Evolutionary conservation across 2,113 vertebrate genomes (phyloP).

Genomic region (Ochotona princeps): DNA sequence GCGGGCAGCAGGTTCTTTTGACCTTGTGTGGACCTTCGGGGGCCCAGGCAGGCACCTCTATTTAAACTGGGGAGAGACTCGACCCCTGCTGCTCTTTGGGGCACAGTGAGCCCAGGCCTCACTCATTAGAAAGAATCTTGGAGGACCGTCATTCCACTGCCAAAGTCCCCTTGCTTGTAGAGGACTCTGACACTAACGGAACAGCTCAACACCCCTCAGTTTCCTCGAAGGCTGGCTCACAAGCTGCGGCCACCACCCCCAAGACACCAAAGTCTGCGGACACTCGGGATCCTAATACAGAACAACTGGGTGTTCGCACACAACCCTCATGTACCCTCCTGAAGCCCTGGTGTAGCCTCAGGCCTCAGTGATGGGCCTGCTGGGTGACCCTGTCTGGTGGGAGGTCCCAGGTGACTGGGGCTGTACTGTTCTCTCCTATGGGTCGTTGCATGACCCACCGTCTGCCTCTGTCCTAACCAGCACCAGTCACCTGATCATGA

Average conservation of each 20-base stretch:
- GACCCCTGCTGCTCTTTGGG: neutral
- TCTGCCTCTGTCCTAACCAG: too few relatives aligned
- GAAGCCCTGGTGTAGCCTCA: too few relatives aligned
- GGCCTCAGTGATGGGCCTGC: too few relatives aligned
- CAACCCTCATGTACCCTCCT: neutral
- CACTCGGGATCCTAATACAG: neutral
- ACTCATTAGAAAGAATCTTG: neutral
- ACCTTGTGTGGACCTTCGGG: neutral
- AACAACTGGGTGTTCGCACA: neutral
- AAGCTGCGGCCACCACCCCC: too few relatives aligned
- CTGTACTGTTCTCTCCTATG: too few relatives aligned
- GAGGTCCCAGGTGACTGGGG: too few relatives aligned
- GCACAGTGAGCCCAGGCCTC: slow-evolving; percentile 2
- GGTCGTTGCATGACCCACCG: too few relatives aligned
- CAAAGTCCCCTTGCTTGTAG: neutral
- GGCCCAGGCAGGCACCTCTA: neutral
- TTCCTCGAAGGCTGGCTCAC: neutral
- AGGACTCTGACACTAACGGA: neutral
- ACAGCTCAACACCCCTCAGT: neutral
- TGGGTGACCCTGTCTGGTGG: too few relatives aligned
- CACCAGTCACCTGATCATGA: too few relatives aligned
- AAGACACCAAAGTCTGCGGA: neutral
- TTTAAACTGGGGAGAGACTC: neutral
- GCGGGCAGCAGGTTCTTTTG: neutral
- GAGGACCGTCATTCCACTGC: neutral